Evolutionary conservation across 1,140 invertebrate species (phyloP).

Genomic region (Cydia pomonella): DNA sequence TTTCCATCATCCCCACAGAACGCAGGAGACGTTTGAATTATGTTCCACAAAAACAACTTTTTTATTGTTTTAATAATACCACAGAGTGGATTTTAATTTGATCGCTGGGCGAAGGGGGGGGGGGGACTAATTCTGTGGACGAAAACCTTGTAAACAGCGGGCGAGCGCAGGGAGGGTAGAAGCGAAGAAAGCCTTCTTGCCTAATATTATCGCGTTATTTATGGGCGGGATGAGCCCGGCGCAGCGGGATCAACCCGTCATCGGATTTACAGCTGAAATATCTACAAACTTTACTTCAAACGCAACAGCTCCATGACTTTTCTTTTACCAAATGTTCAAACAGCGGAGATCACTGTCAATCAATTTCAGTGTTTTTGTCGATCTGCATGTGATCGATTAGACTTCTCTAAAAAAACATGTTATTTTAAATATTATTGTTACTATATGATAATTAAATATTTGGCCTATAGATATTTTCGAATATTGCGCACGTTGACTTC

Average conservation of each 20-base stretch:
- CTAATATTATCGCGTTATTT: constrained; percentile 20
- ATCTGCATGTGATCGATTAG: neutral
- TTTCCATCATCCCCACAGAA: neutral
- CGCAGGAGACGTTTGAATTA: neutral
- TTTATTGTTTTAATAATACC: constrained; percentile 31
- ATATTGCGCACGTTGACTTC: too few species aligned
- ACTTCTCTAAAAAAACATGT: neutral
- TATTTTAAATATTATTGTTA: too few species aligned
- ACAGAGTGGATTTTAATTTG: constrained; percentile 28
- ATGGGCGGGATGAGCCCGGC: neutral
- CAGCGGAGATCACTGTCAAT: neutral
- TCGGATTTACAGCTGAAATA: constrained; percentile 5
- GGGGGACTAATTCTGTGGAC: neutral
- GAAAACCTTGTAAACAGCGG: constrained; percentile 3
- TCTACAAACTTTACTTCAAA: neutral
- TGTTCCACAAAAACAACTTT: constrained; percentile 27
- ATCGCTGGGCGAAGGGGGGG: neutral
- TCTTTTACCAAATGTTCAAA: neutral
- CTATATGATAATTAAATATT: too few species aligned
- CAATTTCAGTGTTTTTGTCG: neutral
- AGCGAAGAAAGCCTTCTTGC: constrained; percentile 7
- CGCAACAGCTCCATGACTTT: neutral
- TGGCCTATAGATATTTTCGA: too few species aligned
- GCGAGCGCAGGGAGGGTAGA: neutral
- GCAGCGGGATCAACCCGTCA: constrained; percentile 6